Percentiles rank a stretch among this genome's conserved stretches.
phyloP scores from a whole-genome alignment of 2,797 vertebrate species.

The Acanthiza pusilla region DNA sequence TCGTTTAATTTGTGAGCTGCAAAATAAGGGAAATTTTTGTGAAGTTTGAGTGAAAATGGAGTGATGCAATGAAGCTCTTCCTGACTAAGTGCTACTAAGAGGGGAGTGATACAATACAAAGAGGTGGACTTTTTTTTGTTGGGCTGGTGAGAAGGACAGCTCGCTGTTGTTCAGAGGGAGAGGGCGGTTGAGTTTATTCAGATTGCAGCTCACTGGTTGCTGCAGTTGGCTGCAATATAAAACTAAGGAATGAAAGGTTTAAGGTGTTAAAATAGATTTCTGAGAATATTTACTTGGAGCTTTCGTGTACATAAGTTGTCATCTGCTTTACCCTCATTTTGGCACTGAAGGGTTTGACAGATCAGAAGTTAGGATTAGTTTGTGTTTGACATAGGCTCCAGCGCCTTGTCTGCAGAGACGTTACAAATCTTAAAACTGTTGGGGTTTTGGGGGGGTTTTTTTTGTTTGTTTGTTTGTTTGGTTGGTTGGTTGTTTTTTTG shows the following conservation, averaged over 20 bases:
- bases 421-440: not conserved
- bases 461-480: too few species aligned
- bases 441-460: too few species aligned
- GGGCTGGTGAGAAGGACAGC: not conserved
- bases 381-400: not conserved
- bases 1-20: not conserved
- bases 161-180: not conserved
- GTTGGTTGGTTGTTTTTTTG: too few species aligned
- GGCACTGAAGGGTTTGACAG: not conserved
- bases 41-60: not conserved
- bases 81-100: not conserved
- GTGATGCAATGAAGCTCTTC: not conserved
- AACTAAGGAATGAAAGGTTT: not conserved
- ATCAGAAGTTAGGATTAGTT: not conserved
- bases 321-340: not conserved
- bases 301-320: not conserved
- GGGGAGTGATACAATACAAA: fast-evolving
- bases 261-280: not conserved
- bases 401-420: not conserved
- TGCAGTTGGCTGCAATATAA: not conserved
- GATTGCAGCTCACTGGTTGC: not conserved
- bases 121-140: not conserved
- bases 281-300: not conserved
- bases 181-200: not conserved
- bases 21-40: not conserved